Evolutionary conservation across 2,888 invertebrate species (phyloP), one percentile per base, ranked within the genome.

Genomic region (Zaprionus bogoriensis): DNA sequence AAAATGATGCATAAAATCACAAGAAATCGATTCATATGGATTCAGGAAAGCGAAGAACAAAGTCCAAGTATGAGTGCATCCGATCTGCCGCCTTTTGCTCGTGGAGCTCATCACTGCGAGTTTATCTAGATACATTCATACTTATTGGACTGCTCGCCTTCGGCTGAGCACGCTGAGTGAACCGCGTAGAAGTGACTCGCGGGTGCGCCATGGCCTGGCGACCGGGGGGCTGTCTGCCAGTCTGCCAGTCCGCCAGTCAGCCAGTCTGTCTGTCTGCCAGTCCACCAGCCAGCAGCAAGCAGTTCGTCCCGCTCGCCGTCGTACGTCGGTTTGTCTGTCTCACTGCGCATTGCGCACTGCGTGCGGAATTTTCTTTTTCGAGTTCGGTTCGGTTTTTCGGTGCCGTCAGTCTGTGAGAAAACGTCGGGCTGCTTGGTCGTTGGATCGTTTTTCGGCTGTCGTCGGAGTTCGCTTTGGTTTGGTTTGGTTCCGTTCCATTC

Each of bases 391-490:
- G 52, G 53, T 59, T 71, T 67, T 71, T 72, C 59, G 71, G 71
- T 71, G 73, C 64, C 64, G 47, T 71, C 74, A 89, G 89, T 89
- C 89, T 86, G 77, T 84, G 89, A 89, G 89, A 83, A 87, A 89
- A 82, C 89, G 89, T 87, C 74, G 88, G 70, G 69, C 71, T 60
- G 74, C 68, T 75, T 73, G 79, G 86, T 77, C 70, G 74, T 70
- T 75, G 71, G 79, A 83, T 77, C 70, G 75, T 66, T 77, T 70
- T 61, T 41, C 41, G 41, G 22, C 22, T 36, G 6, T 36, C 32
- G 12, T 12, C 32, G 14, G 7, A 7, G 9, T 36, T 9, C 14
- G 9, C 38, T 38, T 30, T 23, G n/a, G n/a, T n/a, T n/a, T n/a
- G n/a, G n/a, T n/a, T n/a, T 46, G 30, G 47, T 12, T 25, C 52